Conservation (phyloP, 2,113 vertebrate genomes). For the Indicator indicator region DNA sequence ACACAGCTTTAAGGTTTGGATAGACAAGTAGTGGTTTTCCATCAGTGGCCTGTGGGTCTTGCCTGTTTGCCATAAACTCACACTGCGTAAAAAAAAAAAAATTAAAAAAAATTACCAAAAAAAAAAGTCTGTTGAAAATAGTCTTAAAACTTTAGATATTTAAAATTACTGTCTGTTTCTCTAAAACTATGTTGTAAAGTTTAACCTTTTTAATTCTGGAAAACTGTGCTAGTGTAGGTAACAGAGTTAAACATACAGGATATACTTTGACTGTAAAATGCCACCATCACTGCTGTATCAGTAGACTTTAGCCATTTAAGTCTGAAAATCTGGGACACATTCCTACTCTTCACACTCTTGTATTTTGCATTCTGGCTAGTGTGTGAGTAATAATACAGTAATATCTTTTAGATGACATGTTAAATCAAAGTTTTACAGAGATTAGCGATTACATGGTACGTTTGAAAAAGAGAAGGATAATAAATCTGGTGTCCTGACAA, state of each 20-base stretch:
- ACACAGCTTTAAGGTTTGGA: accelerated
- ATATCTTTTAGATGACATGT: constrained; percentile 74
- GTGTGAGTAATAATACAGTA: constrained; percentile 45
- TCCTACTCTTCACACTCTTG: constrained; percentile 11
- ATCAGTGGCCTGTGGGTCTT: accelerated
- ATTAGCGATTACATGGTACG: constrained; percentile 76
- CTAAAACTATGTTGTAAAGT: neutral
- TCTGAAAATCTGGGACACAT: constrained; percentile 35
- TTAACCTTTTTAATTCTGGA: neutral
- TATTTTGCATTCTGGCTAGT: constrained; percentile 30
- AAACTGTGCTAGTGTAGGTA: neutral
- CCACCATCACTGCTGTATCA: neutral
- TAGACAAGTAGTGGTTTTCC: neutral
- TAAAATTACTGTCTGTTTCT: neutral
- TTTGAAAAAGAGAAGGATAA: constrained; percentile 65
- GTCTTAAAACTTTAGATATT: neutral
- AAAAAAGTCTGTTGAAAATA: accelerated
- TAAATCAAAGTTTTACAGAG: constrained; percentile 79
- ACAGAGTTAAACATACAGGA: neutral
- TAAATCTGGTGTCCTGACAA: constrained; percentile 72
- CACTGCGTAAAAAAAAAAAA: accelerated
- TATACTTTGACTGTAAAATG: neutral
- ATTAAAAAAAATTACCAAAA: neutral
- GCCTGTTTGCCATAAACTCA: neutral
- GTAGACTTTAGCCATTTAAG: neutral